phyloP scores from a whole-genome alignment of 2,797 vertebrate genomes.

The Manis crassicaudata region DNA sequence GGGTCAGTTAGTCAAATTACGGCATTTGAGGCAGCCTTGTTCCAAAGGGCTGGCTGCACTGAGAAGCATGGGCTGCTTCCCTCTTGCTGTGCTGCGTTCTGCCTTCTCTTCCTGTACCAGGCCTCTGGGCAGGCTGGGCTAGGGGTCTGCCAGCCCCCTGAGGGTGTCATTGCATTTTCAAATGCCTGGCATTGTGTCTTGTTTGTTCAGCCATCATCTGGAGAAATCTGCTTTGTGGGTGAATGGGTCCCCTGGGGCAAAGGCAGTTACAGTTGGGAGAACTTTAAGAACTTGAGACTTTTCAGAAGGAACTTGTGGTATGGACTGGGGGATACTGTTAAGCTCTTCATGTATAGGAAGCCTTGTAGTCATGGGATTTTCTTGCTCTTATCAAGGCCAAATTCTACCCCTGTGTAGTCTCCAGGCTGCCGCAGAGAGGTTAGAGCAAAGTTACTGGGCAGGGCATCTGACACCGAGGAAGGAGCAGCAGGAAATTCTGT shows the following conservation, averaged over 20 bases:
- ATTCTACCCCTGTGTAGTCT: constrained; percentile 51
- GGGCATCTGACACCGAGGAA: constrained; percentile 64
- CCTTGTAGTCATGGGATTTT: constrained; percentile 72
- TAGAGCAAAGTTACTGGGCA: constrained; percentile 41
- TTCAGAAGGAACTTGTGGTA: constrained; percentile 73
- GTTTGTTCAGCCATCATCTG: constrained; percentile 69
- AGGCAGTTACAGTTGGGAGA: constrained; percentile 66
- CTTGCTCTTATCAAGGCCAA: neutral
- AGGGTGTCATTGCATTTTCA: constrained; percentile 42
- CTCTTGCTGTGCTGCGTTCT: neutral
- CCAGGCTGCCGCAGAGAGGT: constrained; percentile 46
- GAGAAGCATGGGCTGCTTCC: neutral
- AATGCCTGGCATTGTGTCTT: constrained; percentile 41
- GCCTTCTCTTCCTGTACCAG: neutral
- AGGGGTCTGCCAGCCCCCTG: neutral
- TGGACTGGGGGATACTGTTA: constrained; percentile 68
- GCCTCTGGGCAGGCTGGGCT: neutral
- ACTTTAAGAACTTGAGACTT: constrained; percentile 80
- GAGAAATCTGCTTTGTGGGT: constrained; percentile 68
- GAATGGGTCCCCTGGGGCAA: constrained; percentile 72
- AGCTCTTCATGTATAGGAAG: constrained; percentile 73
- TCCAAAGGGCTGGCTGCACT: neutral
- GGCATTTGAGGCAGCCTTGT: neutral
- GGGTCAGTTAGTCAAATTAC: constrained; percentile 46
- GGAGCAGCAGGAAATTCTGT: constrained; percentile 50